These are phyloP conservation scores for Diplogasteroides magnus DNA, from an alignment of 1,140 invertebrate species.

Conservation along the genomic window DNA sequence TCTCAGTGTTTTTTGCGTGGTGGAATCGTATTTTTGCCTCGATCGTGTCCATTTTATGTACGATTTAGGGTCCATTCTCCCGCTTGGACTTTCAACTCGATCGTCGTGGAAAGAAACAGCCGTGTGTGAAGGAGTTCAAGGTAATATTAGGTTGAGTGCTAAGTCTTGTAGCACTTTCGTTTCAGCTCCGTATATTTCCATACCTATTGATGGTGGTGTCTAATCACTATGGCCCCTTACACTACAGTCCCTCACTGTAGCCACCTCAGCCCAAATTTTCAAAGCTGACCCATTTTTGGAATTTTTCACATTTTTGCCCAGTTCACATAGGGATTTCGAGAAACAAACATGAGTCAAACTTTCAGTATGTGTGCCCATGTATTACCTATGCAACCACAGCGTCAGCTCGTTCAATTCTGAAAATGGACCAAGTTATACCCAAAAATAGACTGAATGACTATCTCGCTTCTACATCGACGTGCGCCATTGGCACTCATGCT, in stretches of 20 bases:
- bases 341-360: background rate
- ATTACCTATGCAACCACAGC: background rate
- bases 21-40: too few relatives aligned
- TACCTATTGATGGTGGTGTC: too few relatives aligned
- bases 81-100: constrained; percentile 52
- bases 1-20: too few relatives aligned
- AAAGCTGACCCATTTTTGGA: background rate
- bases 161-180: constrained; percentile 1
- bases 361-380: background rate
- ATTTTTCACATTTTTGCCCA: too few relatives aligned
- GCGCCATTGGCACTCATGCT: too few relatives aligned
- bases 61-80: constrained; percentile 48
- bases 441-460: constrained; percentile 27
- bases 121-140: constrained; percentile 48
- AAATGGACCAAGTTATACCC: constrained; percentile 4
- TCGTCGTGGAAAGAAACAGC: constrained; percentile 41
- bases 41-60: too few relatives aligned
- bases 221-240: too few relatives aligned
- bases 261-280: background rate
- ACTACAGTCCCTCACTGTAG: too few relatives aligned
- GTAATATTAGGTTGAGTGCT: constrained; percentile 19
- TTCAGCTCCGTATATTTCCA: background rate
- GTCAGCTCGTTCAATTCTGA: constrained; percentile 11
- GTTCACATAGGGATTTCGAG: too few relatives aligned
- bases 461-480: too few relatives aligned